Evolutionary conservation across 2,797 vertebrate genomes (phyloP).

Genomic region (Botia kubotai): DNA sequence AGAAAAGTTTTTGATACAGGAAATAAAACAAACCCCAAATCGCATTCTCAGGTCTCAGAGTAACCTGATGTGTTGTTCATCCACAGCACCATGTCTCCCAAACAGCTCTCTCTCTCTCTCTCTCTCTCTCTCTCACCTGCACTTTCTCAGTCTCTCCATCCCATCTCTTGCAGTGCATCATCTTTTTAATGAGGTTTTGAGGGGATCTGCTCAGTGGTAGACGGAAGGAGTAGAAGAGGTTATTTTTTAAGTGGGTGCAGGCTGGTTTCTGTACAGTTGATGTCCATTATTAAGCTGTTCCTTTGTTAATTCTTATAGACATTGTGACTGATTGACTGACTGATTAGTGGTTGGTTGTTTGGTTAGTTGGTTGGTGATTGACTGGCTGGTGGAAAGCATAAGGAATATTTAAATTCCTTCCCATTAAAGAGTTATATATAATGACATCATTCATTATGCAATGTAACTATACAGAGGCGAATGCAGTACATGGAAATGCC

Average conservation of each 20-base stretch:
- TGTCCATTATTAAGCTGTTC: neutral
- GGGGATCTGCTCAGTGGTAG: neutral
- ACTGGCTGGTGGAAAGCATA: too few species aligned
- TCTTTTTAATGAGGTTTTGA: constrained; percentile 1
- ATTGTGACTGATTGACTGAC: too few species aligned
- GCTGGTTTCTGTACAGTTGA: neutral
- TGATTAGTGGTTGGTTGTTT: too few species aligned
- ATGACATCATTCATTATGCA: too few species aligned
- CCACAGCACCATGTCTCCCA: neutral
- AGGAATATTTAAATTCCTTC: too few species aligned
- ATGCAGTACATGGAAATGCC: too few species aligned
- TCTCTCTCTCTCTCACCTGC: neutral
- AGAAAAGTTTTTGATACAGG: neutral
- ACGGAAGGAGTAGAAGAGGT: neutral
- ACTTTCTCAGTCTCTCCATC: neutral
- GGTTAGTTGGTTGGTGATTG: too few species aligned
- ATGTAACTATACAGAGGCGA: too few species aligned
- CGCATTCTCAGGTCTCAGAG: neutral
- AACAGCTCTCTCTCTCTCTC: neutral
- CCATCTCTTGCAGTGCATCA: neutral
- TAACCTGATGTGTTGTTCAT: neutral
- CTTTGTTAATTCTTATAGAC: too few species aligned
- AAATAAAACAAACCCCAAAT: constrained; percentile 1
- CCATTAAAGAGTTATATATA: too few species aligned
- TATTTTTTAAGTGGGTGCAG: neutral